Conservation (phyloP, 2,888 invertebrate genomes). For the Itoplectis maculator region DNA sequence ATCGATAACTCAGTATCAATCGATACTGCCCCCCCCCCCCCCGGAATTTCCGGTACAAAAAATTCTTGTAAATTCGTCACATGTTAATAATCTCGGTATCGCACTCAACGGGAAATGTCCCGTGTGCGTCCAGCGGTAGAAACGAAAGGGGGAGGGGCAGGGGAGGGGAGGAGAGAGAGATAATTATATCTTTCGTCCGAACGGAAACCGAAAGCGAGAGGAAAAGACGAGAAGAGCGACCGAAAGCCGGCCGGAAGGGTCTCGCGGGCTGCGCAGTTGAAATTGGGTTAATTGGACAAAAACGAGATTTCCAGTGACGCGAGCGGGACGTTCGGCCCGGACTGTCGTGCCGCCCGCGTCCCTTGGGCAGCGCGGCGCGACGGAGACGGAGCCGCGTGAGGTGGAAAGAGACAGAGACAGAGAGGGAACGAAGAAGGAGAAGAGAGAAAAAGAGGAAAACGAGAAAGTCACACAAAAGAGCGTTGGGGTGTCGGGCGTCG, state of each 20-base stretch:
- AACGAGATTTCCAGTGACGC: conserved; percentile 55
- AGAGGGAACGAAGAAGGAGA: not conserved
- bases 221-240: conserved; percentile 38
- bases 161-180: conserved; percentile 7
- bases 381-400: no score
- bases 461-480: conserved; percentile 47
- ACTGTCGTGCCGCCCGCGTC: not conserved
- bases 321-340: not conserved
- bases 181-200: conserved; percentile 17
- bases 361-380: not conserved
- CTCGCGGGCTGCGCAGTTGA: conserved; percentile 35
- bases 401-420: not conserved
- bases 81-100: no score
- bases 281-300: conserved; percentile 68
- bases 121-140: no score
- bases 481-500: conserved; percentile 22
- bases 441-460: conserved; percentile 13
- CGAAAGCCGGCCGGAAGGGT: conserved; percentile 3
- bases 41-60: no score
- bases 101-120: not conserved
- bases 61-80: no score
- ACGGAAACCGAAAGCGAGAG: conserved; percentile 25
- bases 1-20: no score
- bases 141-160: no score
- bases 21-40: no score